Evolutionary conservation across 1,140 invertebrate genomes (phyloP), one percentile per base, ranked within the genome.

Genomic region (Neelides sp.): DNA sequence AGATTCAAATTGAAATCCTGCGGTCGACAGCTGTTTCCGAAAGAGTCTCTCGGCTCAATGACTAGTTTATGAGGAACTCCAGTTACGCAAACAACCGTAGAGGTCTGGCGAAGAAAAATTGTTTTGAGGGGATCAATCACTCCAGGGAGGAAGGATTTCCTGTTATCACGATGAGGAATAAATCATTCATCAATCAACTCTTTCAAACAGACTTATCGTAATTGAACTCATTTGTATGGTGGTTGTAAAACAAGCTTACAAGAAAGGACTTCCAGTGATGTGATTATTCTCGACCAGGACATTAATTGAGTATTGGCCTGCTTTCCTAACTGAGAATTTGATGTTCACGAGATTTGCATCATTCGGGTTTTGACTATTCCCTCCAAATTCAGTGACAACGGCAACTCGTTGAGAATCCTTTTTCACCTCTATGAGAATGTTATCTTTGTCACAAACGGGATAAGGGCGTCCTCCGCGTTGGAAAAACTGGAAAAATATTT

Each of bases 381-480:
- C 80, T 37, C 87, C 87, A 57, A 90, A 72, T 68, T 91, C 85
- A 59, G 85, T 78, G 41, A 88, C 76, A 20, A 83, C 81, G 12
- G 85, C 80, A 54, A 91, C 80, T 69, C 86, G 83, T 56, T 82
- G 75, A 13, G 79, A 77, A 28, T 84, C 84, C 62, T 89, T 83
- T 27, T 78, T 80, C 53, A 93, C 84, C 67, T 87, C 82, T 23
- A 92, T 82, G 57, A 80, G 75, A 43, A 93, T 75, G 66, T 85
- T 82, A 71, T 92, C 88, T 47, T 82, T 84, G 71, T 90, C 84
- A 68, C 85, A 90, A 58, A 92, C 82, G 57, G 86, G 86, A 73
- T 92, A 93, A 49, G 87, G 83, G 64, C 88, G 82, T 20, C 87
- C 85, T 64, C 91, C 91, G 61, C 87, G 80, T 70, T 91, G 86